phyloP scores from a whole-genome alignment of 2,888 invertebrate genomes.

The Danaus chrysippus region DNA sequence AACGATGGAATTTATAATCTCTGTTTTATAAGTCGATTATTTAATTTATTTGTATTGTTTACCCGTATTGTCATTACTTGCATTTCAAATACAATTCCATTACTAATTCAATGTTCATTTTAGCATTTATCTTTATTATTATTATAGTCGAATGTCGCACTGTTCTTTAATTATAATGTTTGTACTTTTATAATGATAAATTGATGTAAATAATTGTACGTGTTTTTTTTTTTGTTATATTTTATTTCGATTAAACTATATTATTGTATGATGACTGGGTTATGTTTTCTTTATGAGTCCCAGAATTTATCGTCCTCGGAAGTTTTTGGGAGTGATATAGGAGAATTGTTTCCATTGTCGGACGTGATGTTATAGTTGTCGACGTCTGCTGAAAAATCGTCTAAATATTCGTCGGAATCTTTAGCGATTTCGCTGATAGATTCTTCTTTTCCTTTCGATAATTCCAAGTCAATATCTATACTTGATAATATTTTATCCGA shows the following conservation, averaged over 20 bases:
- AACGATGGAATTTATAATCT: neutral
- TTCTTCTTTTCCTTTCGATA: conserved; percentile 39
- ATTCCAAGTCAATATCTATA: conserved; percentile 40
- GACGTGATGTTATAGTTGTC: conserved; percentile 56
- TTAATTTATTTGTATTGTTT: neutral
- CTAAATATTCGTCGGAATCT: conserved; percentile 42
- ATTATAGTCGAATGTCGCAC: conserved; percentile 33
- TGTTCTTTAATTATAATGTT: conserved; percentile 52
- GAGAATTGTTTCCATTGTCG: conserved; percentile 46
- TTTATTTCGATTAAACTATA: conserved; percentile 57
- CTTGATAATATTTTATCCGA: conserved; percentile 42
- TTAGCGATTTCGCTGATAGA: conserved; percentile 38
- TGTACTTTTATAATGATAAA: conserved; percentile 73
- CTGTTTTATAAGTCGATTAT: neutral
- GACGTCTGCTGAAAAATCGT: conserved; percentile 57
- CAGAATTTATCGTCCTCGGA: conserved; percentile 63
- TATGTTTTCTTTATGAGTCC: conserved; percentile 50
- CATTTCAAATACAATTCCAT: conserved; percentile 12
- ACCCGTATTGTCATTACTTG: neutral
- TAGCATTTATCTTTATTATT: conserved; percentile 53
- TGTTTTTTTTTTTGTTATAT: conserved; percentile 51
- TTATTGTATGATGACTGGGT: conserved; percentile 68
- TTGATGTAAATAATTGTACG: conserved; percentile 40
- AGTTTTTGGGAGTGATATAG: conserved; percentile 51
- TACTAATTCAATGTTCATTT: conserved; percentile 26